Evolutionary conservation across 2,113 vertebrate species (phyloP).

Genomic region (Vulpes ferrilata): DNA sequence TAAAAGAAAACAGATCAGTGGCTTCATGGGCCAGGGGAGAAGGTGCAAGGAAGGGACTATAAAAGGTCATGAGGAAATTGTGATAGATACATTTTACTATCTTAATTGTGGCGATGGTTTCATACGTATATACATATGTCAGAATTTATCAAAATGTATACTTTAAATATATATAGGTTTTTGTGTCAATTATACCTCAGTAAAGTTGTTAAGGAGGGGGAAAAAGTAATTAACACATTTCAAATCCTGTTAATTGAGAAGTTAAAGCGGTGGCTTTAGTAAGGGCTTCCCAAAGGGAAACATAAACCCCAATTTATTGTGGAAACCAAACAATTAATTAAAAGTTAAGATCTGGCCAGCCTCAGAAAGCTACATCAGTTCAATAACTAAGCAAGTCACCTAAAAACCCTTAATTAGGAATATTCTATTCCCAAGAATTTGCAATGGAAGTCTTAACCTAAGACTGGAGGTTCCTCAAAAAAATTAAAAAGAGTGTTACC

Average conservation of each 20-base stretch:
- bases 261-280: background rate
- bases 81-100: background rate
- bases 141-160: background rate
- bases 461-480: background rate
- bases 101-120: background rate
- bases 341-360: constrained; percentile 2
- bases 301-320: constrained; percentile 6
- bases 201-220: background rate
- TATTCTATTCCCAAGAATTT: constrained; percentile 20
- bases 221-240: background rate
- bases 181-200: background rate
- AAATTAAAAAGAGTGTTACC: background rate
- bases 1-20: background rate
- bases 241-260: background rate
- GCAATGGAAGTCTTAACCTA: background rate
- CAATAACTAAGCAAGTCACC: background rate
- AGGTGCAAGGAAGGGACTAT: background rate
- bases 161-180: background rate
- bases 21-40: background rate
- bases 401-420: background rate
- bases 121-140: background rate
- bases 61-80: background rate
- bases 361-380: background rate
- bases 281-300: background rate
- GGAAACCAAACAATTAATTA: background rate